phyloP scores from a whole-genome alignment of 2,113 vertebrate genomes.

The Muntiacus reevesi region DNA sequence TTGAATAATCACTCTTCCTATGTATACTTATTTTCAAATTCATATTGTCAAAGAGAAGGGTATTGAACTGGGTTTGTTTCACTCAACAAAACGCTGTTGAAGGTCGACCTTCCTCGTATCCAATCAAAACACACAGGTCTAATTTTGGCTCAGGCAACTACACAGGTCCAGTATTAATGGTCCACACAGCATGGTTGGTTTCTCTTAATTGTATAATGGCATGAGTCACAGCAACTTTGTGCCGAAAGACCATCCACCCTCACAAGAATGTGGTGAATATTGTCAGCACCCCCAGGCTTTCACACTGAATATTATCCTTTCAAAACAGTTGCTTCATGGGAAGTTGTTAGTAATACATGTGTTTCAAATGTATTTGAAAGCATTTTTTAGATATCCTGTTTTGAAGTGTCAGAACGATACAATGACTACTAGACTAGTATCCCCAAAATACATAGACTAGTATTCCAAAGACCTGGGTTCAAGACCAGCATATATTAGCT shows the following conservation, averaged over 20 bases:
- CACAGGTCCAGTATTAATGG: neutral
- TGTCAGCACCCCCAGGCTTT: neutral
- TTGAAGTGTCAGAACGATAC: neutral
- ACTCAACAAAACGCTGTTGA: neutral
- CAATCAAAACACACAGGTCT: neutral
- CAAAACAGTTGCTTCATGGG: neutral
- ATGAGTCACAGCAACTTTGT: neutral
- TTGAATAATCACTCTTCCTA: neutral
- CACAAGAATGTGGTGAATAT: neutral
- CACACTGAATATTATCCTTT: neutral
- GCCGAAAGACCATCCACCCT: neutral
- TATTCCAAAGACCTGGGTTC: neutral
- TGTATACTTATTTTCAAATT: neutral
- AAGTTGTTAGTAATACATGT: neutral
- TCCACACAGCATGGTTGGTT: neutral
- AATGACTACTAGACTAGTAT: neutral
- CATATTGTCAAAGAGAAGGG: neutral
- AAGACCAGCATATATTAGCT: neutral
- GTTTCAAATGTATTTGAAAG: neutral
- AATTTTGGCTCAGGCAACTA: neutral
- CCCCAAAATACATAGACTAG: neutral
- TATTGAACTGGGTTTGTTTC: neutral
- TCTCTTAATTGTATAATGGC: neutral
- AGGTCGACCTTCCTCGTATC: neutral
- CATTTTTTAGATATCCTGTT: neutral